phyloP scores from a whole-genome alignment of 2,888 invertebrate species.

The Drosophila prolongata region DNA sequence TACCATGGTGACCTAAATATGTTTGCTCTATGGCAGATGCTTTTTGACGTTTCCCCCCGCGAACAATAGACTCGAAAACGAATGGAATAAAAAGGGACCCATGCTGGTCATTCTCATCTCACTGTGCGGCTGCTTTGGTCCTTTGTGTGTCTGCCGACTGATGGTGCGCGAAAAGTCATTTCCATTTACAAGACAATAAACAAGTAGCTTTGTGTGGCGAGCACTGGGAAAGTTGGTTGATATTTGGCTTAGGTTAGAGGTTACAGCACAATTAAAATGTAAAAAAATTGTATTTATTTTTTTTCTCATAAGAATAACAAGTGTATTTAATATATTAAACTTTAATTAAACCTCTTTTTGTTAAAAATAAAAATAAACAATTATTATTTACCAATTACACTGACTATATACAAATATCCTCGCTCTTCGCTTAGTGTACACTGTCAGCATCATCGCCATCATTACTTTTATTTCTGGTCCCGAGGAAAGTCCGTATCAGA shows the following conservation, averaged over 20 bases:
- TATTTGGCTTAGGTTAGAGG: neutral
- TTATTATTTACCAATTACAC: too few relatives aligned
- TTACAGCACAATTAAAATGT: too few relatives aligned
- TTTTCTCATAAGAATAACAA: too few relatives aligned
- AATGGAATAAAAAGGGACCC: conserved; percentile 20
- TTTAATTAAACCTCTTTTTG: too few relatives aligned
- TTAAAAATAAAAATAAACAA: too few relatives aligned
- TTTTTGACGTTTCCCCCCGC: conserved; percentile 42
- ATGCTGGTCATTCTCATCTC: conserved; percentile 15
- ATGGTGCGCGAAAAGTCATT: conserved; percentile 69
- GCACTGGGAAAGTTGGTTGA: neutral
- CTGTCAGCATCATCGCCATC: conserved; percentile 18
- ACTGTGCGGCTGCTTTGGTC: conserved; percentile 4
- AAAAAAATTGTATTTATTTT: too few relatives aligned
- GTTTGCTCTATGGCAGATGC: conserved; percentile 25
- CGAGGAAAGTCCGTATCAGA: conserved; percentile 6
- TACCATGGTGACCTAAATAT: conserved; percentile 32
- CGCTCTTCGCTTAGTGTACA: conserved; percentile 3
- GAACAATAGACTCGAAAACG: conserved; percentile 36
- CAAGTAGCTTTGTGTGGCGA: conserved; percentile 42
- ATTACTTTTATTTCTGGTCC: conserved; percentile 8
- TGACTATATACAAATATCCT: too few relatives aligned
- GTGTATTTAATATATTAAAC: too few relatives aligned
- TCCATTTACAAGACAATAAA: conserved; percentile 61
- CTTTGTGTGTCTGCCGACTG: conserved; percentile 37